Conservation (phyloP, 2,797 vertebrate species). For the Avahi laniger region DNA sequence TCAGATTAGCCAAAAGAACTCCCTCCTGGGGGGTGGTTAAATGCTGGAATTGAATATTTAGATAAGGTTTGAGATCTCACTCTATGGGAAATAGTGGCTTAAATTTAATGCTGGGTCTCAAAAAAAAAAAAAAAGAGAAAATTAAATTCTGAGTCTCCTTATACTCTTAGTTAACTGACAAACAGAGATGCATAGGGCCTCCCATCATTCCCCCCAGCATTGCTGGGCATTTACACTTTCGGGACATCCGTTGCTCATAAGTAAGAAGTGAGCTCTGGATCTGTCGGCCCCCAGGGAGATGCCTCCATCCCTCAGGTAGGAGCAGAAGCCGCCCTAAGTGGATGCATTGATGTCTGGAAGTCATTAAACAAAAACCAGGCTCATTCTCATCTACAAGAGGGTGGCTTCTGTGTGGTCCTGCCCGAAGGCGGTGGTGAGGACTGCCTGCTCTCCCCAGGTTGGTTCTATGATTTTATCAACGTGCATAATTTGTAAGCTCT, state of each 20-base stretch:
- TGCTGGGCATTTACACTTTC: neutral
- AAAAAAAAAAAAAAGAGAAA: neutral
- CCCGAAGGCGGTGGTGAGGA: neutral
- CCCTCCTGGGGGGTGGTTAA: neutral
- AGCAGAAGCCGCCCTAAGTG: neutral
- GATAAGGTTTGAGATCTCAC: neutral
- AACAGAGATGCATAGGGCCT: neutral
- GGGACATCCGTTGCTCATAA: neutral
- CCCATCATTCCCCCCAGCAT: fast-evolving
- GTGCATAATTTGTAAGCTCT: neutral
- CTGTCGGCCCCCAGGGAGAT: neutral
- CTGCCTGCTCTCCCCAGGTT: neutral
- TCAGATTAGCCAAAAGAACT: slow-evolving; percentile 9
- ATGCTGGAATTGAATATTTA: neutral
- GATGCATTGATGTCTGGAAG: neutral
- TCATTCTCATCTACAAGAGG: neutral
- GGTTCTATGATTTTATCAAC: neutral
- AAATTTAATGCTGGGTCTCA: neutral
- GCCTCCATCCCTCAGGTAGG: neutral
- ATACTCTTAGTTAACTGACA: neutral
- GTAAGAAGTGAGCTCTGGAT: neutral
- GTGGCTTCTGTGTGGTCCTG: slow-evolving; percentile 28
- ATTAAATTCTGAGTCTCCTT: neutral
- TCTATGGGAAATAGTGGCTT: neutral
- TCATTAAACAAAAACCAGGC: neutral